Percentiles rank a stretch among this genome's conserved stretches.
Evolutionary conservation across 2,113 vertebrate genomes (phyloP).

Genomic region (Seriola aureovittata): DNA sequence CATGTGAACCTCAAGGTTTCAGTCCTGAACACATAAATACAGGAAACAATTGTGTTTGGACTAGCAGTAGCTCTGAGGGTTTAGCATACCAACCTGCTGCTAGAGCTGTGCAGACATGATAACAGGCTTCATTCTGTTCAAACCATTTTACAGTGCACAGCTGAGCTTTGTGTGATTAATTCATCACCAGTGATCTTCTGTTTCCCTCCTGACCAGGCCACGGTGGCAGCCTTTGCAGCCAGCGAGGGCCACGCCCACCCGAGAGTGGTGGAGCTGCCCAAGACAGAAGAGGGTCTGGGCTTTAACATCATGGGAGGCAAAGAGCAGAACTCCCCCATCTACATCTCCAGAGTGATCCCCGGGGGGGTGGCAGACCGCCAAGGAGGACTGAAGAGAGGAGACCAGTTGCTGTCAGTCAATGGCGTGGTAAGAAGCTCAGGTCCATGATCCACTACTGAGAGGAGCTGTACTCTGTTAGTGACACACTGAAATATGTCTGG

Average conservation of each 20-base stretch:
- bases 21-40: no score
- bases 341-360: constrained; percentile 94
- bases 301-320: constrained; percentile 97
- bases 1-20: no score
- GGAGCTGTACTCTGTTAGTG: background rate
- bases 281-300: constrained; percentile 93
- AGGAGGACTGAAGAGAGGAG: constrained; percentile 92
- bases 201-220: constrained; percentile 83
- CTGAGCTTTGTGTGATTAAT: no score
- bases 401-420: constrained; percentile 94
- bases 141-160: no score
- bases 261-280: constrained; percentile 92
- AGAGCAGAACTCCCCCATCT: constrained; percentile 95
- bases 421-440: constrained; percentile 89
- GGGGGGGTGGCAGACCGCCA: constrained; percentile 94
- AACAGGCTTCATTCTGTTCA: no score
- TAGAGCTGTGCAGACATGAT: no score
- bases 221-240: constrained; percentile 93
- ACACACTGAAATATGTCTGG: no score
- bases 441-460: background rate
- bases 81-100: no score
- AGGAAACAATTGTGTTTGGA: no score
- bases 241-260: constrained; percentile 94
- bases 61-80: no score
- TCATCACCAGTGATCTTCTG: background rate